Base-by-base conservation (phyloP, 2,888 invertebrate genomes). In the Papilio demoleus region DNA sequence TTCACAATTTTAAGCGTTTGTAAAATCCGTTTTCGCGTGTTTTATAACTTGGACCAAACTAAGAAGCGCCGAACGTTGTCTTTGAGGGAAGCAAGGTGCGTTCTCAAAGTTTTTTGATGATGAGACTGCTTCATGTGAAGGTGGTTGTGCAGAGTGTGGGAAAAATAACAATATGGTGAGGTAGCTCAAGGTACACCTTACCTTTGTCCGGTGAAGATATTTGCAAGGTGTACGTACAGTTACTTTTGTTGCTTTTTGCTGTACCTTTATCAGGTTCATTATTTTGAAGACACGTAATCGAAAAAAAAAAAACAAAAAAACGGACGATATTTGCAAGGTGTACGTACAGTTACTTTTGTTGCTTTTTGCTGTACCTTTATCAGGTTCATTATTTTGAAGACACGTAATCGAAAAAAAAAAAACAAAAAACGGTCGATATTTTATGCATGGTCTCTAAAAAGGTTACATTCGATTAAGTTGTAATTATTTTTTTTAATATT, bases 81-180 rank as follows among this genome's bases (percentile, higher is more conserved):
- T 61, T 71, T 70, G 71, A 72, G 73, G 75, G 71, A 73, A 71
- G 76, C 81, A 87, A 87, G 84, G 85, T 86, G 86, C 73, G 72
- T 70, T 69, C 64, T 65, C 70, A 72, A 70, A 71, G 74, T 83
- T 81, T 85, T 84, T 82, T 80, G 81, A 77, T 78, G 83, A 82
- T 84, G n/a, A 74, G 19, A 14, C 45, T 53, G 56, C 73, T 73
- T 34, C 59, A 63, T 70, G 76, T 82, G 85, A 88, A 88, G 89
- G 88, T 73, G 75, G 71, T 67, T 74, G 73, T 73, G 71, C 77
- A 76, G 79, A 76, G 38, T 65, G 69, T 70, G 69, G 69, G 65
- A 70, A 70, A 58, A 62, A 77, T 77, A 59, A 47, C 24, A 59
- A 64, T 45, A 38, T 47, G 34, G 19, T 34, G 31, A 47, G 47